phyloP scores from a whole-genome alignment of 2,888 invertebrate genomes.

The Ophion ellenae region DNA sequence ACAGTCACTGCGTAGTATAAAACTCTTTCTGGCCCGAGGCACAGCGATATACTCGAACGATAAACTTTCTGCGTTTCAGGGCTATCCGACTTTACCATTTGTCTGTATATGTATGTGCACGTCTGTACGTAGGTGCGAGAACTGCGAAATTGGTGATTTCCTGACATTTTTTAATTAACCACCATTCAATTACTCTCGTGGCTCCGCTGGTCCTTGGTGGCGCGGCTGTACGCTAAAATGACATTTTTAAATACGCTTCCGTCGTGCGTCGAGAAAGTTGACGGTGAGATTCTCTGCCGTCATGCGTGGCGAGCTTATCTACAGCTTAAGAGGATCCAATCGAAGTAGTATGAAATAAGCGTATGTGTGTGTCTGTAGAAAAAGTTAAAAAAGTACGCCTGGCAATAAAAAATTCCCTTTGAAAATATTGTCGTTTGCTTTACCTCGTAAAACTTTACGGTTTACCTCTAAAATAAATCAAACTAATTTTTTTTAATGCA shows the following conservation, averaged over 20 bases:
- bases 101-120: constrained; percentile 33
- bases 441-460: too few species aligned
- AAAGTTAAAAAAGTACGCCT: too few species aligned
- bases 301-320: not conserved
- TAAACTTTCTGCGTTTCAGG: constrained; percentile 35
- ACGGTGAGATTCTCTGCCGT: not conserved
- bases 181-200: constrained; percentile 21
- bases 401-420: too few species aligned
- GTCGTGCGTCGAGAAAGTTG: not conserved
- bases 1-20: constrained; percentile 33
- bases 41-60: constrained; percentile 34
- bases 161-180: not conserved
- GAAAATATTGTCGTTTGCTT: too few species aligned
- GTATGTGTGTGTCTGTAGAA: too few species aligned
- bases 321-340: too few species aligned
- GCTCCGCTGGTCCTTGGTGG: not conserved
- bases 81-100: constrained; percentile 24
- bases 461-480: too few species aligned
- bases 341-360: too few species aligned
- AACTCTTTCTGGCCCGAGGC: constrained; percentile 29
- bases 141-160: constrained; percentile 10
- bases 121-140: constrained; percentile 61
- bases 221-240: not conserved
- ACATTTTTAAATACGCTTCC: not conserved
- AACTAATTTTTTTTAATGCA: too few species aligned